Percentiles rank a stretch among this genome's conserved stretches.
Conservation (phyloP, 2,888 invertebrate species). For the Sesamia inferens region DNA sequence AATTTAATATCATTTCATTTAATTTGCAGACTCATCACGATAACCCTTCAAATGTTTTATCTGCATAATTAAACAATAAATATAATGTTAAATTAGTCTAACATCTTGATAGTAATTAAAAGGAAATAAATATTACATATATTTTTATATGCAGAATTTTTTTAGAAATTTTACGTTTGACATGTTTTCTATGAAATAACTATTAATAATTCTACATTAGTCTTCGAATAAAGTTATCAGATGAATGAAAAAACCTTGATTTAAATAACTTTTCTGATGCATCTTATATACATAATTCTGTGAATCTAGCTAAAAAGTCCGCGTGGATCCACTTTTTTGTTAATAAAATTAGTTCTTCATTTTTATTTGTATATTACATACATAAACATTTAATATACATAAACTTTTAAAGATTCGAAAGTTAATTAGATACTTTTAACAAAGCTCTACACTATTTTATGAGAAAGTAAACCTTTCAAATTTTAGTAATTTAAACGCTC, state of each 20-base stretch:
- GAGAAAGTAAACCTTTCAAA: constrained; percentile 7
- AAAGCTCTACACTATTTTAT: constrained; percentile 3
- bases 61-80: background rate
- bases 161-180: too few species aligned
- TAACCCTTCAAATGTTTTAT: background rate
- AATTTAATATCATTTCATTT: background rate
- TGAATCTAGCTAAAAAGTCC: background rate
- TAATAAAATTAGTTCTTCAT: background rate
- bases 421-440: constrained; percentile 5
- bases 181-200: too few species aligned
- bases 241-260: too few species aligned
- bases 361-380: background rate
- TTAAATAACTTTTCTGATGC: background rate
- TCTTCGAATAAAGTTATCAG: too few species aligned
- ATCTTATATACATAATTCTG: background rate
- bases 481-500: constrained; percentile 13
- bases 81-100: background rate
- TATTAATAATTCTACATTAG: too few species aligned
- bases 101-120: background rate
- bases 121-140: background rate
- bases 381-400: background rate
- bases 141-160: too few species aligned
- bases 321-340: background rate
- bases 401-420: too few species aligned
- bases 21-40: background rate